Base-by-base conservation (phyloP, 2,888 invertebrate species). In the Sinohyriopsis cumingii region DNA sequence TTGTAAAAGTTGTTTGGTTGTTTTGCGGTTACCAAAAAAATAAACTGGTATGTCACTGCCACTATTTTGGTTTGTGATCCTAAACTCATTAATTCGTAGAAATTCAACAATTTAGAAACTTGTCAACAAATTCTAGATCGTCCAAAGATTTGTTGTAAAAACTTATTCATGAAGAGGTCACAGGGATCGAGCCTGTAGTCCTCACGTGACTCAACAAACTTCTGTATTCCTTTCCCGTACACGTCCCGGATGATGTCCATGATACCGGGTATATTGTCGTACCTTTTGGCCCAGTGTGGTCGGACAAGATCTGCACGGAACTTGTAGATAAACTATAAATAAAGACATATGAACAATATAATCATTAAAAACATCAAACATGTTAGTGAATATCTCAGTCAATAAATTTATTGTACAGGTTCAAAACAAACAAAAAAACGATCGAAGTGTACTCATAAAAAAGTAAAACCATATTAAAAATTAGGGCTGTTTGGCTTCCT, bases 271-370 rank as follows among this genome's bases (percentile, higher is more conserved):
- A 80, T 80, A 66, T 78, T 77, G 68, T 77, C 77, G 53, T 80
- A 77, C 4, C 80, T 72, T 61, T 80, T 80, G 22, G 66, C 80
- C 80, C 80, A 80, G 67, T 80, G 80, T 5, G 80, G 80, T 25
- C 78, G 71, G 9, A 80, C 66, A 25, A 71, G 71, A 61, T 77
- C 75, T 45, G 64, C 7, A 9, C 72, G 65, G 68, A 80, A 80
- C 15, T 71, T 67, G 19, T 72, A 59, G 18, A 75, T 73, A 59
- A 80, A 78, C 78, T 80, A 69, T 15, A 71, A 68, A 19, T 53
- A 61, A 68, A 56, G 12, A 45, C 45, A 33, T 33, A 33, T 7
- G 45, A 12, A 12, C 45, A 45, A 45, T 12, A 45, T 45, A 45
- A 12, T 45, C 45, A 45, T 45, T 45, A 12, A 45, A 45, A 45